These are phyloP conservation scores for Pogona vitticeps DNA, from an alignment of 2,113 vertebrate genomes.

Conservation along the genomic window DNA sequence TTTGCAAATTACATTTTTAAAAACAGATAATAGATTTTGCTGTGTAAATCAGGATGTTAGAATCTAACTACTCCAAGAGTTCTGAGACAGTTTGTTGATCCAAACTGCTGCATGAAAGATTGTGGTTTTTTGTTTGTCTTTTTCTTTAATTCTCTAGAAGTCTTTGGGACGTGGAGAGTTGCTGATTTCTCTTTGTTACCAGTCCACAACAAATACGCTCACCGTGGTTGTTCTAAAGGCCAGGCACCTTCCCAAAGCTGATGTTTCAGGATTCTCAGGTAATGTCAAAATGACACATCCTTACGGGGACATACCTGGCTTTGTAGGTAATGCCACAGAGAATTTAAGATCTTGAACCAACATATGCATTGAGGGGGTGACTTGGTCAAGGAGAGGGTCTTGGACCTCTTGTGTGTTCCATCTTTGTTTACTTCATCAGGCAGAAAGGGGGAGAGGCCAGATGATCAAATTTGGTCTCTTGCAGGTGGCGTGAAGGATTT, in stretches of 20 bases:
- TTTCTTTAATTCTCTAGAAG: conserved; percentile 78
- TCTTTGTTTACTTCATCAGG: too few relatives aligned
- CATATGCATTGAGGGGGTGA: background rate
- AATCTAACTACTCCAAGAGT: too few relatives aligned
- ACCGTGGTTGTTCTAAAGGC: conserved; percentile 98
- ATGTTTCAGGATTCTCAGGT: conserved; percentile 91
- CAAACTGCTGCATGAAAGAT: background rate
- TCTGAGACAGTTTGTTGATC: background rate
- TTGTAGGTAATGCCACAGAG: accelerated
- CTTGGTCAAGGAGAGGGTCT: too few relatives aligned
- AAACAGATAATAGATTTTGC: background rate
- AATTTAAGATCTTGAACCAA: conserved; percentile 5
- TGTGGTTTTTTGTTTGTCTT: background rate
- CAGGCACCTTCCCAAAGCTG: conserved; percentile 90
- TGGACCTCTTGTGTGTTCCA: too few relatives aligned
- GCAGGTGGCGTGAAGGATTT: background rate
- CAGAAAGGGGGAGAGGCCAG: too few relatives aligned
- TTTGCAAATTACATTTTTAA: background rate
- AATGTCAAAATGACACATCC: conserved; percentile 38
- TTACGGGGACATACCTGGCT: background rate
- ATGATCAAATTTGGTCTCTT: background rate
- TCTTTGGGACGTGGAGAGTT: conserved; percentile 91
- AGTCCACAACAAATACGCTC: conserved; percentile 94
- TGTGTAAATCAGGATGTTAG: background rate
- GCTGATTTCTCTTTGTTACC: conserved; percentile 95